Evolutionary conservation across 2,888 invertebrate species (phyloP).

Genomic region (Eustalomyia histrio): DNA sequence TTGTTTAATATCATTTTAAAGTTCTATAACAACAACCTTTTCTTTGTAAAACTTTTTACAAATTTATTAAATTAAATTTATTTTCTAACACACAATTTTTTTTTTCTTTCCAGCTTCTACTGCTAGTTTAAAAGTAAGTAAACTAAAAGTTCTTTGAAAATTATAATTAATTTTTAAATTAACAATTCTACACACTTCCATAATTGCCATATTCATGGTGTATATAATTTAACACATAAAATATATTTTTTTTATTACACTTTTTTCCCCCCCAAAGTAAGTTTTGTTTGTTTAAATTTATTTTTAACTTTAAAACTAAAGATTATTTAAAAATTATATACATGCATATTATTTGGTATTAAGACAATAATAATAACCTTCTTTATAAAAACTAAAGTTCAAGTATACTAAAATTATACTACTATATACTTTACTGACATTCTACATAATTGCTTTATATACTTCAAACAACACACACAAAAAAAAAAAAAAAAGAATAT

Average conservation of each 20-base stretch:
- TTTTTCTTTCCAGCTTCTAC: not conserved
- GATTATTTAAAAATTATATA: not conserved
- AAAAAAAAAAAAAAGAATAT: conserved; percentile 3
- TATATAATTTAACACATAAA: not conserved
- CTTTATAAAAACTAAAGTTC: conserved; percentile 48
- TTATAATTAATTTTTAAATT: not conserved
- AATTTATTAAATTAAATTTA: too few relatives aligned
- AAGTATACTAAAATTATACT: conserved; percentile 30
- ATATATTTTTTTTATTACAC: not conserved
- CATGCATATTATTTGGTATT: not conserved
- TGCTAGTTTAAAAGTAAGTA: not conserved
- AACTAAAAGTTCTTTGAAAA: not conserved
- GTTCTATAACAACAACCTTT: too few relatives aligned
- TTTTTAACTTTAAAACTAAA: not conserved
- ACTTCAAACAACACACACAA: not conserved
- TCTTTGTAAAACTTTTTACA: too few relatives aligned
- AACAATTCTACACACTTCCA: not conserved
- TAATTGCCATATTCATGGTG: not conserved
- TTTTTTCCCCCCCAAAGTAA: not conserved
- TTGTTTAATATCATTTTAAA: too few relatives aligned
- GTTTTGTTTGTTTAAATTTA: not conserved
- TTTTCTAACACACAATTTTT: not conserved
- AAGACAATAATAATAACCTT: conserved; percentile 4
- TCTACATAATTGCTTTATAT: conserved; percentile 35
- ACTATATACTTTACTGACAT: not conserved